Evolutionary conservation across 2,888 invertebrate species (phyloP), one percentile per base, ranked within the genome.

Genomic region (Venustoraphidia nigricollis): DNA sequence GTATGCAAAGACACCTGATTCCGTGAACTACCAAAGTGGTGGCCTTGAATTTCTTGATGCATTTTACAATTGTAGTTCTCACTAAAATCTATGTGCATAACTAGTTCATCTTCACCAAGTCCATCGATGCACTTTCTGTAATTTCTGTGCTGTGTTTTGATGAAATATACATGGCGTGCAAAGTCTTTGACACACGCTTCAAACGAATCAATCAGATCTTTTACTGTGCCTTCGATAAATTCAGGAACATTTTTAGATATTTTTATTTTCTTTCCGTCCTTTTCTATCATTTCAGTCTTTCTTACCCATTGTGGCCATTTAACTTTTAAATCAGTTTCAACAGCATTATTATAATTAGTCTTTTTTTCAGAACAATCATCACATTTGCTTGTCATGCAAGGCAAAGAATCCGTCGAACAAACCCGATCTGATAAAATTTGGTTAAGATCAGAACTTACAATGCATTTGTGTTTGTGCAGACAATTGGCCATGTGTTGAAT

Each of bases 11-110:
- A 53, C 38, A 53, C 41, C 45, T 53, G 52, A 37, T 52, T 44
- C 13, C 55, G 51, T 50, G 43, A 49, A 36, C 53, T 52, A 27
- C 55, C 54, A 49, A 56, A 56, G 48, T 56, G 55, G 10, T 52
- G 49, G 27, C 52, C 50, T 44, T 56, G 55, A 17, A 54, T 51
- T 47, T 56, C 55, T 34, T 51, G 46, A 43, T 51, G 45, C 4
- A 14, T 14, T 38, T 45, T 45, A 9, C 34, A 39, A 39, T 17
- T 14, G 34, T 45, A 39, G 34, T 45, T 45, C 27, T 45, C 37
- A 13, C 40, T 40, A 14, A 37, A 34, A 43, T 43, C 43, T 14
- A 43, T 43, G 35, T 43, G 27, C 14, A 43, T 43, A 10, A 43
- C 14, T 8, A 46, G 45, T 38, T 58, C 55, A 39, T 53, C 45